phyloP scores from a whole-genome alignment of 2,888 invertebrate genomes.

The Schizotus pectinicornis region DNA sequence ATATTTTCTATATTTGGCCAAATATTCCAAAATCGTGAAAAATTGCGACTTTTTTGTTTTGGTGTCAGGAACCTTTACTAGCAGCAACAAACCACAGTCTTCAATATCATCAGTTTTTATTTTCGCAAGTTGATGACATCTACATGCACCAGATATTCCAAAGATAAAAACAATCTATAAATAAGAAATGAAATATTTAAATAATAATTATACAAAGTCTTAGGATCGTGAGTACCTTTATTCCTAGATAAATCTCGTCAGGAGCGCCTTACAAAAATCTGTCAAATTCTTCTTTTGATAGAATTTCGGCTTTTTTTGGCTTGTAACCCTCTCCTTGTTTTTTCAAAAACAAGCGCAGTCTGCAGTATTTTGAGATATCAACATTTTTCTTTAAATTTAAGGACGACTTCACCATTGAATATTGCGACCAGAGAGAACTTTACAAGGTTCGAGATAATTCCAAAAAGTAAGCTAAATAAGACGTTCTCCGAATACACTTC shows the following conservation, averaged over 20 bases:
- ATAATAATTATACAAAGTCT: too few species aligned
- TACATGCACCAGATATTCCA: background rate
- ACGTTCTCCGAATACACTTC: background rate
- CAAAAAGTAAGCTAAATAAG: constrained; percentile 1
- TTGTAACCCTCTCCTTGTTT: background rate
- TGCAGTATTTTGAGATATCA: constrained; percentile 1
- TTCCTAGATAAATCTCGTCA: background rate
- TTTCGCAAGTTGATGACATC: background rate
- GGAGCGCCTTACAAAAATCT: too few species aligned
- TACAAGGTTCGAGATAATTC: background rate
- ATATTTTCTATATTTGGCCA: constrained; percentile 2
- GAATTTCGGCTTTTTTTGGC: too few species aligned
- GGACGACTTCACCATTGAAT: background rate
- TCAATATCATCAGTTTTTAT: constrained; percentile 2
- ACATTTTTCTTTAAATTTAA: constrained; percentile 1
- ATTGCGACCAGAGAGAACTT: constrained; percentile 2
- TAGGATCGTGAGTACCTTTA: constrained; percentile 53
- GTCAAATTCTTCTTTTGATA: too few species aligned
- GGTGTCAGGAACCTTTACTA: constrained; percentile 4
- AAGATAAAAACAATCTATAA: constrained; percentile 1
- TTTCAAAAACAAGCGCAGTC: background rate
- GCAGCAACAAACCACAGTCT: background rate
- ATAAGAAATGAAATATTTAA: too few species aligned
- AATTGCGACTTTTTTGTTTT: constrained; percentile 4
- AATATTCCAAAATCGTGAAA: constrained; percentile 1